Conservation (phyloP, 2,113 vertebrate species). For the Ictalurus furcatus region DNA sequence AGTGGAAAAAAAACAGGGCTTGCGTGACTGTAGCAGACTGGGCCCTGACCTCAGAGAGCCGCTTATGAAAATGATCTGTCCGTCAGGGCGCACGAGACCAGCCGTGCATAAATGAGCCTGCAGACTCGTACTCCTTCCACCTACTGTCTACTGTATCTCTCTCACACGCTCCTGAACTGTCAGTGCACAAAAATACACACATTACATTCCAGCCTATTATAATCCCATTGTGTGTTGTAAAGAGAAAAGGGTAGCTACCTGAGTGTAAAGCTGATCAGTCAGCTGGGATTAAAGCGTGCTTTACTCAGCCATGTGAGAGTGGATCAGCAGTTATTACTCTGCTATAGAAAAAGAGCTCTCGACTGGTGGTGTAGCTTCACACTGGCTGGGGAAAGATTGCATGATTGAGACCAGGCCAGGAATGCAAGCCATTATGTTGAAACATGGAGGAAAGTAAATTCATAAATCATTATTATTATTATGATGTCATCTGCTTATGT, state of each 20-base stretch:
- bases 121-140: not conserved
- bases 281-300: not conserved
- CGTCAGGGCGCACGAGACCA: conserved; percentile 42
- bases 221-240: conserved; percentile 23
- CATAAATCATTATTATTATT: not conserved
- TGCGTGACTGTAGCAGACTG: conserved; percentile 57
- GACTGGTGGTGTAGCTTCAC: not conserved
- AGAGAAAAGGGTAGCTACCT: not conserved
- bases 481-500: not conserved
- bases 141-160: not conserved
- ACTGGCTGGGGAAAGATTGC: not conserved
- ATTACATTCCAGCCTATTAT: not conserved
- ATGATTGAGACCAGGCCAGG: not conserved
- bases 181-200: not conserved
- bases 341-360: not conserved
- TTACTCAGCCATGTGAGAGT: not conserved
- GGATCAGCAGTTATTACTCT: not conserved
- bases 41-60: conserved; percentile 52
- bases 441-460: not conserved
- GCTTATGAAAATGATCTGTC: conserved; percentile 55
- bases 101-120: conserved; percentile 46
- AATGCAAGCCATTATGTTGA: not conserved
- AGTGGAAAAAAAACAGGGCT: conserved; percentile 46
- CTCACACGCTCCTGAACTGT: not conserved
- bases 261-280: not conserved